Evolutionary conservation across 2,888 invertebrate genomes (phyloP), one percentile per base, ranked within the genome.

Genomic region (Heptascelio sp.): DNA sequence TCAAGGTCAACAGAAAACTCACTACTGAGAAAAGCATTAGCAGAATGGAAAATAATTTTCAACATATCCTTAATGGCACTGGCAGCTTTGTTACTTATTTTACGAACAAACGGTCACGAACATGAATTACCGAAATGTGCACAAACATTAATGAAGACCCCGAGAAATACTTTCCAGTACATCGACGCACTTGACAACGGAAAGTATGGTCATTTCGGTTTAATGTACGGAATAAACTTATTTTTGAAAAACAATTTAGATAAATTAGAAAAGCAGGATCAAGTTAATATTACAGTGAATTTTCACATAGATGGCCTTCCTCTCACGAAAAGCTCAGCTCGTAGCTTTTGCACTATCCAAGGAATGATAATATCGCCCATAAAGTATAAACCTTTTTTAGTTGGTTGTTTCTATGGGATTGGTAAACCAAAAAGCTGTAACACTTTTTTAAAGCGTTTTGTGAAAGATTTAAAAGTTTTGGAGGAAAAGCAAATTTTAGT

Each of bases 161-260:
- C 81, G n/a, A 70, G 30, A 21, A 60, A 60, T 46, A 59, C 55
- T 23, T 59, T 55, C 51, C 37, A 51, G 5, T 51, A 37, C 11
- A 67, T 81, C 19, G 37, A 65, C 3, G 3, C 5, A 46, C 23
- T 65, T 23, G 65, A 40, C 23, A 51, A 65, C 19, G 75, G 83
- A 17, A 77, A 78, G 37, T 77, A 82, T 40, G 65, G 60, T 15
- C 78, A 82, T 65, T 68, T 76, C 23, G 82, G 73, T 13, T 13
- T 78, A n/a, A 40, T 57, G 13, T 60, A 67, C 11, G 72, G 73
- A 53, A 67, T 73, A 11, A 11, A 65, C n/a, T 21, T 30, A 34
- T 46, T 46, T 25, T 1, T 75, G 6, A 53, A 55, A 55, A 73
- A 62, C 30, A 40, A 73, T 62, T 25, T 17, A 9, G 8, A 46